Percentiles rank a stretch among this genome's conserved stretches.
phyloP scores from a whole-genome alignment of 2,113 vertebrate species.

The Phaethornis superciliosus region DNA sequence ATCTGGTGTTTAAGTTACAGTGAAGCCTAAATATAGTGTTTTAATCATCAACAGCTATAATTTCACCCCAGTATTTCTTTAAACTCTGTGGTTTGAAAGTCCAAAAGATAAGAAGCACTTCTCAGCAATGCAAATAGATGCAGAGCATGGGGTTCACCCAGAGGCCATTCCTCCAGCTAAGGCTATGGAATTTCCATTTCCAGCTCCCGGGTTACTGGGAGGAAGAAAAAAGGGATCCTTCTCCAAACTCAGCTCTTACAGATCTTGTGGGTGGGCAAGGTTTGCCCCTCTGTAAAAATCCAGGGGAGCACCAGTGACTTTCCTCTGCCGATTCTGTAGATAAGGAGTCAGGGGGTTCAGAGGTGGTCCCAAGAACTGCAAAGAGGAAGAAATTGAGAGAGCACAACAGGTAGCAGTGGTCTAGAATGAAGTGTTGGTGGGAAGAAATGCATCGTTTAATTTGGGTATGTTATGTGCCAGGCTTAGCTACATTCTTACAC shows the following conservation, averaged over 20 bases:
- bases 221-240: neutral
- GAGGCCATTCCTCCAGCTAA: neutral
- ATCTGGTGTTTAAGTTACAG: neutral
- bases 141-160: neutral
- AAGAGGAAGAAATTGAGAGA: neutral
- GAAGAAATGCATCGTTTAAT: neutral
- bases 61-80: conserved; percentile 15
- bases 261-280: neutral
- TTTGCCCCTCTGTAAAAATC: neutral
- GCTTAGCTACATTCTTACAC: neutral
- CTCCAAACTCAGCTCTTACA: neutral
- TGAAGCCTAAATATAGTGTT: conserved; percentile 34
- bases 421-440: neutral
- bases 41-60: neutral
- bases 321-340: neutral
- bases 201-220: neutral
- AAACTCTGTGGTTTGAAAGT: conserved; percentile 73
- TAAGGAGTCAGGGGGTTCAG: neutral
- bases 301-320: neutral
- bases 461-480: neutral
- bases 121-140: conserved; percentile 16
- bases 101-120: conserved; percentile 73
- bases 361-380: neutral
- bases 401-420: neutral
- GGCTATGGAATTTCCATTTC: conserved; percentile 14